Evolutionary conservation across 2,113 vertebrate species (phyloP).

Genomic region (Colius striatus): DNA sequence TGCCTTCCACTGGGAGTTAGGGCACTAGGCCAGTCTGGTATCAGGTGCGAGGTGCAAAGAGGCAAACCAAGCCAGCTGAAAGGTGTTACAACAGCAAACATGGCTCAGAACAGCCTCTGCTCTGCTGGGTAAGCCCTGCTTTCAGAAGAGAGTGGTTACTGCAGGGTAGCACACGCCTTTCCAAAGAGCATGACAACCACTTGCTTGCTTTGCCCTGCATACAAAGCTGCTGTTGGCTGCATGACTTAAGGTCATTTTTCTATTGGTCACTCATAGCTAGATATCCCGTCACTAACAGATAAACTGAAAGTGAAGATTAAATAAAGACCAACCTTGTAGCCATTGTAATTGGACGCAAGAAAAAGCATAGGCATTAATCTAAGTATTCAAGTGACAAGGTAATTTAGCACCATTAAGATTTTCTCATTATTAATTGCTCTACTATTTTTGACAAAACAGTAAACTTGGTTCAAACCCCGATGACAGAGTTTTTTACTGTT

Average conservation of each 20-base stretch:
- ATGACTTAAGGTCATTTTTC: neutral
- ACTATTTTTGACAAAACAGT: neutral
- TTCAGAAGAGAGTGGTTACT: neutral
- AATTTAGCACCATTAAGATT: constrained; percentile 30
- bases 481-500: neutral
- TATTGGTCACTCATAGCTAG: neutral
- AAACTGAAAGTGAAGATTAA: neutral
- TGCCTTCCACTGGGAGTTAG: neutral
- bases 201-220: neutral
- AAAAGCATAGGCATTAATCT: constrained; percentile 30
- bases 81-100: neutral
- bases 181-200: neutral
- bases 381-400: neutral
- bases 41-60: neutral
- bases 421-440: neutral
- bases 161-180: neutral
- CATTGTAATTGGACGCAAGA: neutral
- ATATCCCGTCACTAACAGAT: neutral
- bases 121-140: neutral
- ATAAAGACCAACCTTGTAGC: neutral
- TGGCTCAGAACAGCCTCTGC: neutral
- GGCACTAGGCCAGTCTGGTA: neutral
- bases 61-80: neutral
- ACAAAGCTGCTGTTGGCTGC: neutral
- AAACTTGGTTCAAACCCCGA: neutral